Evolutionary conservation across 2,797 vertebrate species (phyloP), one percentile per base, ranked within the genome.

Genomic region (Phrynocephalus forsythii): DNA sequence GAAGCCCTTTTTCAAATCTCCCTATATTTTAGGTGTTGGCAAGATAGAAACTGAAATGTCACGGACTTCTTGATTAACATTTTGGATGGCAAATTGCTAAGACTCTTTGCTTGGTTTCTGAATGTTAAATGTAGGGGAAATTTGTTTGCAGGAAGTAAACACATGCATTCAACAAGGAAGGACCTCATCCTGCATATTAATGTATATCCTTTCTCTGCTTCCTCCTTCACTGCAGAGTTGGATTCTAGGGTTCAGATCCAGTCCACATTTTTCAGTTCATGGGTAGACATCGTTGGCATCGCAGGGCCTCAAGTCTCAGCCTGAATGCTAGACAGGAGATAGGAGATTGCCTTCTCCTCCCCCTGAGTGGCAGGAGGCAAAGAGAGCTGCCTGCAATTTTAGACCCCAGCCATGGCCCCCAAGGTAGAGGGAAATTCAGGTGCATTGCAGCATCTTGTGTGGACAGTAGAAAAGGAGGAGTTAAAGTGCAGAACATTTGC

Each of bases 61-160:
- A 63, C 33, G 13, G 33, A 72, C 24, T 18, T 72, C 26, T 79
- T 79, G 44, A 79, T 86, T 86, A 73, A 86, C 50, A 63, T 13
- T 60, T 44, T 72, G 68, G 24, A 72, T 60, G 50, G 50, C 22
- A n/a, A 80, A 72, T 80, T 63, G 24, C 52, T 63, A 50, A 72
- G 66, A 63, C 50, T 87, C 0, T 0, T 67, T 85, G 84, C 0
- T 0, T 68, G 78, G 85, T 6, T 80, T 77, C 84, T 87, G 63
- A 94, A 89, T 68, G 22, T n/a, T 92, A 88, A 86, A 76, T 50
- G 79, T 30, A 72, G 67, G 26, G 87, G 91, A 85, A 11, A 78
- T 60, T 84, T 72, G 67, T 0, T 81, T 86, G 85, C 86, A 18
- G 77, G 11, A 85, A 83, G 26, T 87, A 84, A 80, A 77, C 82